These are phyloP conservation scores for Potamilus streckersoni DNA, from an alignment of 1,140 invertebrate genomes.

Conservation along the genomic window DNA sequence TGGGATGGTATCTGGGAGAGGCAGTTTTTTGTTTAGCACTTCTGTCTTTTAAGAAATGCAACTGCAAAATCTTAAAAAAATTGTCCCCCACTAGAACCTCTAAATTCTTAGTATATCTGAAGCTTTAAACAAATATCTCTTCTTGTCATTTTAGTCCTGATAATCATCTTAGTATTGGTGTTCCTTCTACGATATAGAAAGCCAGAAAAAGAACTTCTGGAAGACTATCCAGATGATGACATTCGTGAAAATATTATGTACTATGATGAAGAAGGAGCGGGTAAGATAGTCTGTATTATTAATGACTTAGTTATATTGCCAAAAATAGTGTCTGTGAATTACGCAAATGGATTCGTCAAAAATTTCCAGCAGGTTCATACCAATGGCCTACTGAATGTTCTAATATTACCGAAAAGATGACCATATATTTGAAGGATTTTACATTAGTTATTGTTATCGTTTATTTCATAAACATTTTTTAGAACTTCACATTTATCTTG, in stretches of 20 bases:
- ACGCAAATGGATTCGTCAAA: not conserved
- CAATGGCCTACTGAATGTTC: too few species aligned
- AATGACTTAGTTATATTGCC: not conserved
- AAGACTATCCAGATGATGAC: conserved; percentile 93
- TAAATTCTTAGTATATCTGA: too few species aligned
- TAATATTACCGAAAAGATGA: too few species aligned
- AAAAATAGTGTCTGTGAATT: not conserved
- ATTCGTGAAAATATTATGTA: conserved; percentile 98
- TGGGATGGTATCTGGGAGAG: too few species aligned
- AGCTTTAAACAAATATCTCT: not conserved
- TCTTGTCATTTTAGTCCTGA: conserved; percentile 80
- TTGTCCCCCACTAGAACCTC: too few species aligned
- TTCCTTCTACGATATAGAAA: conserved; percentile 92
- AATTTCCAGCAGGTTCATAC: not conserved
- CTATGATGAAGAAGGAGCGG: conserved; percentile 95
- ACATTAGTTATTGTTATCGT: too few species aligned
- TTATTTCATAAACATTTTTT: not conserved
- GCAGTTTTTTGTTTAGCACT: too few species aligned
- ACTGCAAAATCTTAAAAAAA: too few species aligned
- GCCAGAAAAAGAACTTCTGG: conserved; percentile 82
- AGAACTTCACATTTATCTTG: not conserved
- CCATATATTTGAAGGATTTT: too few species aligned
- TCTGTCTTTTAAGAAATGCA: too few species aligned
- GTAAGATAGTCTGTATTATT: conserved; percentile 33
- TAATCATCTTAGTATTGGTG: conserved; percentile 87